Evolutionary conservation across 2,797 vertebrate genomes (phyloP), one percentile per base, ranked within the genome.

Genomic region (Chrosomus eos): DNA sequence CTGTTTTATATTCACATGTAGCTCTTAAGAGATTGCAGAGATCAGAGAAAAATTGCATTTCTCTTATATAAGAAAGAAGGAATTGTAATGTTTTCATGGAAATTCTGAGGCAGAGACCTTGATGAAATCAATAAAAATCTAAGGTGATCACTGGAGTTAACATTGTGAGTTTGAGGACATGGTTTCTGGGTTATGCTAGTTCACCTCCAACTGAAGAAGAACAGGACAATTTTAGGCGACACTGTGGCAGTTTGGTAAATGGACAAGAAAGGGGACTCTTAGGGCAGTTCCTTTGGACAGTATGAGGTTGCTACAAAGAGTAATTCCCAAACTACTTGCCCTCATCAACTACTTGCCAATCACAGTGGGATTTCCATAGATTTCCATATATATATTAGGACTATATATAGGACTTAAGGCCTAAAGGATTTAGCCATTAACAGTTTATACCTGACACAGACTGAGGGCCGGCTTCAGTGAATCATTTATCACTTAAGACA

Each of bases 401-500:
- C 13, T 45, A 48, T 48, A 13, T 43, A 48, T 48, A 48, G 45
- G 14, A 48, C 45, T 48, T 48, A 48, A 48, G 45, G 45, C 45
- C 13, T 18, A 48, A 48, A 48, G 0, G 16, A 48, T 5, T 48
- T 48, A 82, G 33, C n/a, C 26, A 67, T 83, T 83, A 83, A 45
- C 26, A 55, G 36, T 70, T 77, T 45, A 45, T 77, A 70, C 62
- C 26, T 68, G 73, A 67, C 23, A 53, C 21, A 67, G 31, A 53
- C 40, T 9, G 23, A 67, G n/a, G 13, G n/a, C 31, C 31, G 33
- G 48, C 60, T 28, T 83, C 11, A 31, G 62, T 76, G 48, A 66
- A 53, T 55, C 60, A 76, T 83, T 77, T 68, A 51, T 83, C 72
- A 76, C 68, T 83, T 48, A 66, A 77, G 51, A 68, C 82, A 77